Base-by-base conservation (phyloP, 2,888 invertebrate species). In the Trisateles emortualis region DNA sequence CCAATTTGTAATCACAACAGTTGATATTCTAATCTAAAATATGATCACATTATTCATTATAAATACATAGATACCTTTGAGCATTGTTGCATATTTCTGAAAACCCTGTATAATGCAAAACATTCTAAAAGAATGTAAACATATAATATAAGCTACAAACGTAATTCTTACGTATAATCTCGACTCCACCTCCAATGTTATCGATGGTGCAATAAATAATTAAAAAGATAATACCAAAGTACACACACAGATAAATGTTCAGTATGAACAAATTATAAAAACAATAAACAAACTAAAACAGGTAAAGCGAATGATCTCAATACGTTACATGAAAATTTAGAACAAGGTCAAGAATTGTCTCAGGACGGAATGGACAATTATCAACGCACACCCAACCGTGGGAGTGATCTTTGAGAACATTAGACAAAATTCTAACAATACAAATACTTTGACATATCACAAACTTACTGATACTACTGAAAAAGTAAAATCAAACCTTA, bases 271-370 rank as follows among this genome's bases (percentile, higher is more conserved):
- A 16, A 49, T n/a, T 30, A 35, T 30, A 11, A 50, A 30, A 19
- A 35, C 29, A 42, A 50, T 36, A 14, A 16, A 55, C 30, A 49
- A 55, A 42, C 49, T 24, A 39, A 42, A 44, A 40, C 9, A 52
- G 2, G 24, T 40, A 57, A 38, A 52, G 30, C n/a, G 17, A 66
- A 58, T 52, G 56, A 54, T 59, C 59, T 61, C 52, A 60, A 58
- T 59, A 68, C 69, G 71, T 78, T 69, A 79, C 75, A 81, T 68
- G 62, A 67, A 81, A 77, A 89, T 86, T 79, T 79, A 78, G 88
- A 90, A 89, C 90, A 88, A 87, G 90, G 90, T 87, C 87, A 88
- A 85, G 83, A 86, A 87, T 81, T 84, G 84, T 89, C 86, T 87
- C 86, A 87, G 81, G 76, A 80, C 79, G 74, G 63, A 77, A 71